These are phyloP conservation scores for Cuniculus paca DNA, from an alignment of 2,797 vertebrate genomes.

Conservation along the genomic window DNA sequence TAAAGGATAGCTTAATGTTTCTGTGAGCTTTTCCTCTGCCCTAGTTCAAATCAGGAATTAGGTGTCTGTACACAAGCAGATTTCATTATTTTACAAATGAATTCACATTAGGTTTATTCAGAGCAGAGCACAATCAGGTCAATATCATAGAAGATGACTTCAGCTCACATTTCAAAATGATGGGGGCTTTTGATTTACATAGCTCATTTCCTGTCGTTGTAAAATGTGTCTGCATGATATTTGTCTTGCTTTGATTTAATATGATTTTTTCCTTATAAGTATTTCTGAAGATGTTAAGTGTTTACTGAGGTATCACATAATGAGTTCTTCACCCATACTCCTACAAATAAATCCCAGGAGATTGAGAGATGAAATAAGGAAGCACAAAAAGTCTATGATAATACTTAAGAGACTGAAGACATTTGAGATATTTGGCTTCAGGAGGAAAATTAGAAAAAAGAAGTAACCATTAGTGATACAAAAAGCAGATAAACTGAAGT, in stretches of 20 bases:
- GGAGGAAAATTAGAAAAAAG: not conserved
- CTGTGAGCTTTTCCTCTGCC: conserved; percentile 23
- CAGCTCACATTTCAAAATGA: conserved; percentile 51
- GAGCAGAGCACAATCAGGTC: conserved; percentile 27
- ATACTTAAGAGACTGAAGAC: not conserved
- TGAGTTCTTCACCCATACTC: not conserved
- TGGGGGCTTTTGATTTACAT: conserved; percentile 11
- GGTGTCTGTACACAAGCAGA: not conserved
- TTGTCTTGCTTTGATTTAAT: conserved; percentile 67
- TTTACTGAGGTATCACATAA: conserved; percentile 34
- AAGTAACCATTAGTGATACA: not conserved
- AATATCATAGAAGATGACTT: not conserved
- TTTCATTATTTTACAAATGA: conserved; percentile 50
- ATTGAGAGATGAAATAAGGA: conserved; percentile 11
- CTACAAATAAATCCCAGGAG: conserved; percentile 39
- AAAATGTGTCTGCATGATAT: conserved; percentile 34
- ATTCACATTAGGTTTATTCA: conserved; percentile 57
- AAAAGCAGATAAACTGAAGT: not conserved
- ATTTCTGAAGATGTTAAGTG: conserved; percentile 44
- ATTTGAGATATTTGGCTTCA: conserved; percentile 11
- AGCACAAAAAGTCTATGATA: not conserved
- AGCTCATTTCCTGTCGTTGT: conserved; percentile 56
- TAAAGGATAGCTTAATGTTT: conserved; percentile 38
- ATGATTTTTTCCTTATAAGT: not conserved
- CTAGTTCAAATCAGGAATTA: conserved; percentile 6